Percentiles rank a stretch among this genome's conserved stretches.
Evolutionary conservation across 2,113 vertebrate genomes (phyloP).

Genomic region (Bothrops jararaca): DNA sequence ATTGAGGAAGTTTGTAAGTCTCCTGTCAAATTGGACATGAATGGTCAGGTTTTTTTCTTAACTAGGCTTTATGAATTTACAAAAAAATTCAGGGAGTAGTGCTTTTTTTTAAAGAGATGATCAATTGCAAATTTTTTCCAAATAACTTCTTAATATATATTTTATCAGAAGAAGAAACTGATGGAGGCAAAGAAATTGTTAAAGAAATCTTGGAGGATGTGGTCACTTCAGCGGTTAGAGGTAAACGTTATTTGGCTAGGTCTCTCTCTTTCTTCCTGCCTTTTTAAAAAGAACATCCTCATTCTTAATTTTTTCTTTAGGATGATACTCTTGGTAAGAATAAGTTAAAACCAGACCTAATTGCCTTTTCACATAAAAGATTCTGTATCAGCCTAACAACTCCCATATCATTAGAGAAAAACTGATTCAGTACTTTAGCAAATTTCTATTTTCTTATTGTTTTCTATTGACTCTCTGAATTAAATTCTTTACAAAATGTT

Average conservation of each 20-base stretch:
- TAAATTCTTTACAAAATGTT: not conserved
- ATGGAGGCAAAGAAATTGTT: slow-evolving; percentile 70
- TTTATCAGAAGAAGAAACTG: slow-evolving; percentile 55
- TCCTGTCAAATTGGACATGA: not conserved
- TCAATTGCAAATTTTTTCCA: slow-evolving; percentile 15
- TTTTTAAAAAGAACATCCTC: not conserved
- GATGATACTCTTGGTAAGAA: not conserved
- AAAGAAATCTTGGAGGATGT: slow-evolving; percentile 76
- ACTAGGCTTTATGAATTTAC: not conserved
- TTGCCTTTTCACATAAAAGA: not conserved
- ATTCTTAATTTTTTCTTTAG: not conserved
- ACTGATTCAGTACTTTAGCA: not conserved
- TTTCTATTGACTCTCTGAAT: not conserved
- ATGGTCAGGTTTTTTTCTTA: not conserved
- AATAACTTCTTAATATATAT: slow-evolving; percentile 38
- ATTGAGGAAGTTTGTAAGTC: not conserved
- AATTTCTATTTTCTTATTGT: not conserved
- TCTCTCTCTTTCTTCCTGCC: not conserved
- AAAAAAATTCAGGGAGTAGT: not conserved
- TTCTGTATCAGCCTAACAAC: not conserved
- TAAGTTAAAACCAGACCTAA: not conserved
- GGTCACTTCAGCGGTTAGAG: slow-evolving; percentile 71
- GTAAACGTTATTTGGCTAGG: slow-evolving; percentile 47
- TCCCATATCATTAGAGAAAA: not conserved
- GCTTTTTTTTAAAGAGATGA: slow-evolving; percentile 2